These are phyloP conservation scores for Thamnophis elegans DNA, from an alignment of 2,797 vertebrate species.

Conservation along the genomic window DNA sequence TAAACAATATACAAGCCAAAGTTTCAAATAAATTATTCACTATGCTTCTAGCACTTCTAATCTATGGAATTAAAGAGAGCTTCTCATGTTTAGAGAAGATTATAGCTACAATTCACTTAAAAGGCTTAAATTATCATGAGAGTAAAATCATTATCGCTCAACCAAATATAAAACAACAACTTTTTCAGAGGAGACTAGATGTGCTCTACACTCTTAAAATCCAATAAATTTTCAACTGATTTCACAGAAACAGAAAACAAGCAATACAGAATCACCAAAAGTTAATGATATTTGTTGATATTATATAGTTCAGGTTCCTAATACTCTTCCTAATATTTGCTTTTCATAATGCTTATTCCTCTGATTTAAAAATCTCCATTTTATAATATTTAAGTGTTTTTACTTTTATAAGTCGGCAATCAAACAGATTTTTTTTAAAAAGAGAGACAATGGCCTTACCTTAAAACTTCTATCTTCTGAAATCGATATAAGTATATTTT, in stretches of 20 bases:
- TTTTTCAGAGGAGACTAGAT: not conserved
- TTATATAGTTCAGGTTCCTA: not conserved
- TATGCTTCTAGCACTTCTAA: not conserved
- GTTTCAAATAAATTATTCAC: not conserved
- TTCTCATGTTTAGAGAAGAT: not conserved
- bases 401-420: not conserved
- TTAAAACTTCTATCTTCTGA: constrained; percentile 91
- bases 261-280: not conserved
- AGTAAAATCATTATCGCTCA: not conserved
- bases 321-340: not conserved
- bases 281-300: not conserved
- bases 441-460: constrained; percentile 62
- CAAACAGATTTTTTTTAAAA: not conserved
- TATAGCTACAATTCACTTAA: not conserved
- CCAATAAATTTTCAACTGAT: not conserved
- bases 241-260: not conserved
- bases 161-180: not conserved
- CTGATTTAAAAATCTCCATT: not conserved
- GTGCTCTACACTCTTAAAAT: not conserved
- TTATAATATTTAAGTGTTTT: not conserved
- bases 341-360: not conserved
- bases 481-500: constrained; percentile 76
- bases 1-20: not conserved
- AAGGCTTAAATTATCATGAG: not conserved
- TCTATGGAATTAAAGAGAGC: not conserved